A percentile compares a stretch with the other conserved stretches of the same genome.
Conservation (phyloP, 2,113 vertebrate species). For the Spea multiplicata region DNA sequence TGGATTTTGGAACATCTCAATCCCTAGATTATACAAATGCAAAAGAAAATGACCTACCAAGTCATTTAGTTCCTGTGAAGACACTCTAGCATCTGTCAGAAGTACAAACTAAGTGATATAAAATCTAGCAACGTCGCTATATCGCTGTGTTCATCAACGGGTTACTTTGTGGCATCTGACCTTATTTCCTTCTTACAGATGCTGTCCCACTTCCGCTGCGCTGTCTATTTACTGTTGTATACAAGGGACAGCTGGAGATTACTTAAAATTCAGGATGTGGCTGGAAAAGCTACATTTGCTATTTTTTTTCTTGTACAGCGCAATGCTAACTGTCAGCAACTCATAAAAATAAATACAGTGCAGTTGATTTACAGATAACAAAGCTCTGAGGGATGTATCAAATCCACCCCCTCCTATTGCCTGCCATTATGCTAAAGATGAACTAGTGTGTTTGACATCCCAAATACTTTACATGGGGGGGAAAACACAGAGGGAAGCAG, state of each 20-base stretch:
- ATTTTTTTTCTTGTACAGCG: conserved; percentile 27
- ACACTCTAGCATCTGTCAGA: background rate
- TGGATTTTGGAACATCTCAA: too few species aligned
- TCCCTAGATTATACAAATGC: too few species aligned
- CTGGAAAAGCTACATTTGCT: conserved; percentile 36
- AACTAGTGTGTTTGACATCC: conserved; percentile 26
- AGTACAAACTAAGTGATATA: background rate
- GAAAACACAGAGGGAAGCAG: conserved; percentile 11
- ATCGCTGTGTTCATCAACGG: background rate
- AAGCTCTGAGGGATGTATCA: conserved; percentile 32
- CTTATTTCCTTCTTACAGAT: background rate
- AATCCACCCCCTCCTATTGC: conserved; percentile 21
- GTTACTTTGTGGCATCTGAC: background rate
- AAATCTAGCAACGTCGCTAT: background rate
- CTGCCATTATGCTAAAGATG: conserved; percentile 18
- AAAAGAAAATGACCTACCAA: too few species aligned
- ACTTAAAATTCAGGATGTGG: conserved; percentile 12
- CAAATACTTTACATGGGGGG: conserved; percentile 9
- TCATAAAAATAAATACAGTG: conserved; percentile 36
- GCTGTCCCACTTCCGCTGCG: background rate
- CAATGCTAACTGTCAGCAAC: conserved; percentile 45
- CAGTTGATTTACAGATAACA: conserved; percentile 26
- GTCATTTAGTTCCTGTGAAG: too few species aligned
- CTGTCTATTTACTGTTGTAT: conserved; percentile 12
- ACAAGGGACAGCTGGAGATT: conserved; percentile 26